Percentiles rank a stretch among this genome's conserved stretches.
These are phyloP conservation scores for Drosophila paucipuncta DNA, from an alignment of 2,888 invertebrate species.

Conservation along the genomic window DNA sequence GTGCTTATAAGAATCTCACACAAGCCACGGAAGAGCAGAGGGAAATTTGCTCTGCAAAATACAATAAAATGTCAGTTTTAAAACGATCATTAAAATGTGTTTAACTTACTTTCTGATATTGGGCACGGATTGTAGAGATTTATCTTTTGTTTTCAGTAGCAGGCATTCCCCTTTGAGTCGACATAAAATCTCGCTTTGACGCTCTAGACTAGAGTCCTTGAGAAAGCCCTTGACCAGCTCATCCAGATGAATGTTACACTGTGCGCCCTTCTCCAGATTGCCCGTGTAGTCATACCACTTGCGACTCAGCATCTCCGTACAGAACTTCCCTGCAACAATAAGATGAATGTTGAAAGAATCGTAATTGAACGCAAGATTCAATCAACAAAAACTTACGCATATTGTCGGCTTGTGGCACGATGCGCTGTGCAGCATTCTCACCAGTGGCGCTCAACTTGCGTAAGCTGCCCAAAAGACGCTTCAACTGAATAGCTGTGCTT, in stretches of 20 bases:
- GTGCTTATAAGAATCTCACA: conserved; percentile 88
- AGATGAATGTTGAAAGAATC: background rate
- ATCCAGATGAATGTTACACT: conserved; percentile 88
- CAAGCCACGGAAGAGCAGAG: conserved; percentile 89
- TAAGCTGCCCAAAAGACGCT: conserved; percentile 75
- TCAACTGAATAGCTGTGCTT: conserved; percentile 82
- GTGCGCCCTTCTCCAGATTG: conserved; percentile 88
- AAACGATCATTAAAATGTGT: fast-evolving
- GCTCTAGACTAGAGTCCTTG: conserved; percentile 87
- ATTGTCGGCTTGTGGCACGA: conserved; percentile 60
- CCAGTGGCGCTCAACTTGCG: conserved; percentile 63
- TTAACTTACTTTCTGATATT: conserved; percentile 87
- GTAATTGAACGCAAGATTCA: background rate
- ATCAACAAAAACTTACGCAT: conserved; percentile 70
- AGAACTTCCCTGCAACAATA: conserved; percentile 83
- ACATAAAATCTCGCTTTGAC: conserved; percentile 87
- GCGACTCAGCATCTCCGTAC: conserved; percentile 87
- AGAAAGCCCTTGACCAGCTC: conserved; percentile 89
- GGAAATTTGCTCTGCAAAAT: conserved; percentile 87
- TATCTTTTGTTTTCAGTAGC: conserved; percentile 87
- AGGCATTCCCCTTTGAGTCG: conserved; percentile 87
- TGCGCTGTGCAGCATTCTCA: conserved; percentile 40
- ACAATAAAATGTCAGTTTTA: background rate
- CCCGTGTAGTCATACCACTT: conserved; percentile 90
- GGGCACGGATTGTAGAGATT: conserved; percentile 87